Evolutionary conservation across 2,888 invertebrate genomes (phyloP).

Genomic region (Scaptomyza caliginosa): DNA sequence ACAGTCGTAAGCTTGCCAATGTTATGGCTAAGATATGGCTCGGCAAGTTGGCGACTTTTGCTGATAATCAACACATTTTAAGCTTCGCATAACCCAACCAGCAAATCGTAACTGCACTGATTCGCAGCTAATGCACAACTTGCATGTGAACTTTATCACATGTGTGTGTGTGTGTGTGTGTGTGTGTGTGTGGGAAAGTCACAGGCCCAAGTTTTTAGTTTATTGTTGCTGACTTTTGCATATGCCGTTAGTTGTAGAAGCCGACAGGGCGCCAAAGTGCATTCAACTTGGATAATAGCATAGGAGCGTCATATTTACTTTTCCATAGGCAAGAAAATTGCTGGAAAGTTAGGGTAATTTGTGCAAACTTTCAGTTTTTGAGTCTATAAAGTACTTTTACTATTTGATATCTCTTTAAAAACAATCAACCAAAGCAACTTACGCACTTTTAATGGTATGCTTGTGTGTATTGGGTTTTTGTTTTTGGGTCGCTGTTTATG

Average conservation of each 20-base stretch:
- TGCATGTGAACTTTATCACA: constrained; percentile 69
- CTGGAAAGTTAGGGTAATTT: constrained; percentile 3
- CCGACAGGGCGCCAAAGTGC: constrained; percentile 32
- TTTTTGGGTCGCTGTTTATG: constrained; percentile 52
- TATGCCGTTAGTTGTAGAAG: constrained; percentile 15
- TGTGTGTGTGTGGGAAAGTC: constrained; percentile 41
- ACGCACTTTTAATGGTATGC: constrained; percentile 1
- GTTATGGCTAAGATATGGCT: constrained; percentile 60
- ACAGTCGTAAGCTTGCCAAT: constrained; percentile 49
- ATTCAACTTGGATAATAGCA: constrained; percentile 48
- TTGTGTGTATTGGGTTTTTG: constrained; percentile 33
- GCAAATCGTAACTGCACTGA: constrained; percentile 12
- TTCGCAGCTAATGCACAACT: constrained; percentile 63
- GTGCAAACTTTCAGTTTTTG: not conserved
- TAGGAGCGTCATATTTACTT: constrained; percentile 9
- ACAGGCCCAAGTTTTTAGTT: constrained; percentile 42
- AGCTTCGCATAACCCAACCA: constrained; percentile 24
- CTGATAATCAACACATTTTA: constrained; percentile 64
- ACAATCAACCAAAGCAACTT: not conserved
- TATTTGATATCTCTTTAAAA: not conserved
- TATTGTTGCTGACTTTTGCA: constrained; percentile 47
- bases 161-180: constrained; percentile 14
- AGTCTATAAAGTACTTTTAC: not conserved
- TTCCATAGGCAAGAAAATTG: constrained; percentile 24
- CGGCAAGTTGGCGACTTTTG: constrained; percentile 32